Evolutionary conservation across 2,113 vertebrate genomes (phyloP), one percentile per base, ranked within the genome.

Genomic region (Neomonachus schauinslandi): DNA sequence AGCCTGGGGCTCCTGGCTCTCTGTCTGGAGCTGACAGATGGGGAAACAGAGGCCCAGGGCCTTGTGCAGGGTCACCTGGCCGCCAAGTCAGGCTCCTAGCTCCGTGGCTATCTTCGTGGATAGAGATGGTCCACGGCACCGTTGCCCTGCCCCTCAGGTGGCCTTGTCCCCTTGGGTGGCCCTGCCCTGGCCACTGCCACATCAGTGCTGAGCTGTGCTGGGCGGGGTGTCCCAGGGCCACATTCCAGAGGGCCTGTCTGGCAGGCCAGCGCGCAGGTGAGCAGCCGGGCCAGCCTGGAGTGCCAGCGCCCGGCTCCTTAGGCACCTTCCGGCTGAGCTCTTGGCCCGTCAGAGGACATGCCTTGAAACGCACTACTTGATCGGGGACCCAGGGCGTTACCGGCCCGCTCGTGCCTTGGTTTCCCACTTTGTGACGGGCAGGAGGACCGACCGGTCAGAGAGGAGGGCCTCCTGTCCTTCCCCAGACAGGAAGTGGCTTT

Each of bases 401-500:
- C 0, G 4, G 28, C 39, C 74, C 55, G 57, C 51, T 67, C 63
- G 4, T 42, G 42, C n/a, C 72, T 96, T 33, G 31, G 49, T 85
- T 82, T 92, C 36, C 57, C 21, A 1, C 65, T 65, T 81, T 63
- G 61, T 51, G 31, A 95, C 51, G n/a, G n/a, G 9, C 33, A 49
- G 87, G 63, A 82, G 46, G 46, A 19, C 31, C 49, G 65, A 74
- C 72, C 65, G 79, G 61, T 71, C 57, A 46, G 57, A 76, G 61
- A 91, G 46, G 53, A 46, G 36, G 86, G 86, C 31, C 46, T n/a
- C 36, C 15, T 1, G 4, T n/a, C 33, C 26, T 84, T 79, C 63
- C 77, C 36, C 18, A 59, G 55, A 84, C 12, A 90, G 96, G 94
- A 96, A 96, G 97, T 76, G 80, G 61, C 82, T 94, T 95, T 95